phyloP scores from a whole-genome alignment of 2,113 vertebrate genomes.

The Perca schrenkii region DNA sequence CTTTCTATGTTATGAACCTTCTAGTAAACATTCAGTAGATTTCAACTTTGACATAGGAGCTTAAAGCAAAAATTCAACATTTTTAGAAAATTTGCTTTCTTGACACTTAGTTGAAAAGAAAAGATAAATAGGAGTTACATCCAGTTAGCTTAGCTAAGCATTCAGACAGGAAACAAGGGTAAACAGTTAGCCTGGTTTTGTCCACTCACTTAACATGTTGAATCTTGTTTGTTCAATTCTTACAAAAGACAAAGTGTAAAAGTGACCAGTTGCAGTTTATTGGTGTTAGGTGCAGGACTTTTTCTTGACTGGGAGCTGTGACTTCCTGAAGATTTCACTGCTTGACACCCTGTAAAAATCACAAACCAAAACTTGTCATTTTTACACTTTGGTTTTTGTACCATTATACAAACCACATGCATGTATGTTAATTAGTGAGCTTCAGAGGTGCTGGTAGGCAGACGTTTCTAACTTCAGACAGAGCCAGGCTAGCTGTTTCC shows the following conservation, averaged over 20 bases:
- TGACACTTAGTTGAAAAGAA: neutral
- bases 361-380: neutral
- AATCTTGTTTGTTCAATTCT: no score
- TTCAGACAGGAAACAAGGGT: neutral
- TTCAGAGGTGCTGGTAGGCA: no score
- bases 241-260: no score
- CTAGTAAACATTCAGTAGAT: neutral
- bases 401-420: neutral
- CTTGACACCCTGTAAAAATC: neutral
- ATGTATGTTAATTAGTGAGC: no score
- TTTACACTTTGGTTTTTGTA: neutral
- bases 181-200: neutral
- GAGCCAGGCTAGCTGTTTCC: no score
- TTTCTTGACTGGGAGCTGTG: neutral
- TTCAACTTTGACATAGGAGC: no score
- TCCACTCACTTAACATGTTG: no score
- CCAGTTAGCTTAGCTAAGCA: neutral
- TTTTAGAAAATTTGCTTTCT: neutral
- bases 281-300: neutral
- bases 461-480: no score
- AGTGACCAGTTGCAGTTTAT: no score
- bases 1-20: no score
- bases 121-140: neutral
- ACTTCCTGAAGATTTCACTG: neutral
- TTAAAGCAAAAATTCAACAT: no score